phyloP scores from a whole-genome alignment of 2,888 invertebrate species.

The Dynastes hyllus region DNA sequence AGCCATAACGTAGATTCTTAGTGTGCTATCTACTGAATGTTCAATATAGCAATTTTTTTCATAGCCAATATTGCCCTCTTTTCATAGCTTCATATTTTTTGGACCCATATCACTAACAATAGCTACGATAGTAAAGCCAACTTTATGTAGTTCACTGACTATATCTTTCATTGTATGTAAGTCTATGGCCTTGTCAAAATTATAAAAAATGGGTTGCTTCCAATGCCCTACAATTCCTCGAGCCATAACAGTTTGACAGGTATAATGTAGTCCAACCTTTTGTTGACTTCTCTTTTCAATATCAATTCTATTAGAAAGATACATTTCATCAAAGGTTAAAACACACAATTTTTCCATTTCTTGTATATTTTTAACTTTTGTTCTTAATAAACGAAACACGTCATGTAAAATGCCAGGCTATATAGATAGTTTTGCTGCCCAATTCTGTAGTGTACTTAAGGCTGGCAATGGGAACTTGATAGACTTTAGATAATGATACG shows the following conservation, averaged over 20 bases:
- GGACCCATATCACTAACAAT: slow-evolving; percentile 50
- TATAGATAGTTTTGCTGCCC: background rate
- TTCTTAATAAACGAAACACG: slow-evolving; percentile 56
- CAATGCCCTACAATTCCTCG: too few species aligned
- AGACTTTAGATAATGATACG: background rate
- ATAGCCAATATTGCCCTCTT: slow-evolving; percentile 48
- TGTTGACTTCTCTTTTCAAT: slow-evolving; percentile 57
- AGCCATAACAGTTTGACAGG: slow-evolving; percentile 57
- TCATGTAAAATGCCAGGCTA: slow-evolving; percentile 54
- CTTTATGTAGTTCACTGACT: slow-evolving; percentile 19
- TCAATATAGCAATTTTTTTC: slow-evolving; percentile 44
- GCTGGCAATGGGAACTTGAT: background rate
- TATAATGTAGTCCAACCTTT: slow-evolving; percentile 58
- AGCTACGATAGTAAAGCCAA: slow-evolving; percentile 47
- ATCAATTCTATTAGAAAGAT: slow-evolving; percentile 57
- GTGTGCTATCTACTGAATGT: slow-evolving; percentile 41
- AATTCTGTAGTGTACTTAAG: slow-evolving; percentile 5
- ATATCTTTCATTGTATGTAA: too few species aligned
- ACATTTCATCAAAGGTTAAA: slow-evolving; percentile 56
- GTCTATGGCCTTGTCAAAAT: too few species aligned
- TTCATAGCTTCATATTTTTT: slow-evolving; percentile 46
- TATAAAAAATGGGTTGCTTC: too few species aligned
- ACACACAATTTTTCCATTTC: slow-evolving; percentile 53
- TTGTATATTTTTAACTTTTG: slow-evolving; percentile 49
- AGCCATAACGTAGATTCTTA: slow-evolving; percentile 53